Evolutionary conservation across 2,888 invertebrate species (phyloP).

Genomic region (Hydrotaea diabolus): DNA sequence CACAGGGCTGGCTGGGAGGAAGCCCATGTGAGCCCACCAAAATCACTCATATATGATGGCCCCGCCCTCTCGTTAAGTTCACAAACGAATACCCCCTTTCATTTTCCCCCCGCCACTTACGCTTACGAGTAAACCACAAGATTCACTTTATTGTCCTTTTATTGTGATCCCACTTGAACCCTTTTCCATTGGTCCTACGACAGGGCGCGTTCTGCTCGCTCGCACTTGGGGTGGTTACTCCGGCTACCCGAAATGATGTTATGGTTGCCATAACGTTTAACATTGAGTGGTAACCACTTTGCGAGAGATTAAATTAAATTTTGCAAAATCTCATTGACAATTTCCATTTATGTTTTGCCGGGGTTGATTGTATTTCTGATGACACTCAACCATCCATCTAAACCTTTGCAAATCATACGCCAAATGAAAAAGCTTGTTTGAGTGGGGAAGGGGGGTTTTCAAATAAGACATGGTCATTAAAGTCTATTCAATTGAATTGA

Average conservation of each 20-base stretch:
- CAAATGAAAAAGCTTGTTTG: background rate
- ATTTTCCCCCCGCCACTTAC: background rate
- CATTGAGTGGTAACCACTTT: slow-evolving; percentile 58
- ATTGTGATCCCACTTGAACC: slow-evolving; percentile 49
- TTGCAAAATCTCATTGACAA: background rate
- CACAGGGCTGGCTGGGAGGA: background rate
- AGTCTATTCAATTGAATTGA: too few species aligned
- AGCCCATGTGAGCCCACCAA: background rate
- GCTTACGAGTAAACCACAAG: slow-evolving; percentile 55
- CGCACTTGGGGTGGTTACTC: background rate
- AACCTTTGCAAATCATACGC: background rate
- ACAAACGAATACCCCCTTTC: background rate
- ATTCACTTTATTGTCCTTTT: slow-evolving; percentile 58
- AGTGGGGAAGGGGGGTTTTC: too few species aligned
- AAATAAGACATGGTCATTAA: too few species aligned
- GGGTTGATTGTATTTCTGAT: background rate
- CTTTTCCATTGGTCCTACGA: background rate
- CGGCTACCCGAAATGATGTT: slow-evolving; percentile 47
- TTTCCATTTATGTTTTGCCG: background rate
- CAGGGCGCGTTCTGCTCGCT: background rate
- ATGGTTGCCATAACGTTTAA: slow-evolving; percentile 47
- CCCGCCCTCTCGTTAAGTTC: too few species aligned
- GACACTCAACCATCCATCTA: background rate
- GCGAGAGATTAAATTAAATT: slow-evolving; percentile 48
- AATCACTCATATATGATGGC: background rate